Percentiles rank a stretch among this genome's conserved stretches.
Conservation (phyloP, 2,113 vertebrate genomes). For the Centropus bengalensis region DNA sequence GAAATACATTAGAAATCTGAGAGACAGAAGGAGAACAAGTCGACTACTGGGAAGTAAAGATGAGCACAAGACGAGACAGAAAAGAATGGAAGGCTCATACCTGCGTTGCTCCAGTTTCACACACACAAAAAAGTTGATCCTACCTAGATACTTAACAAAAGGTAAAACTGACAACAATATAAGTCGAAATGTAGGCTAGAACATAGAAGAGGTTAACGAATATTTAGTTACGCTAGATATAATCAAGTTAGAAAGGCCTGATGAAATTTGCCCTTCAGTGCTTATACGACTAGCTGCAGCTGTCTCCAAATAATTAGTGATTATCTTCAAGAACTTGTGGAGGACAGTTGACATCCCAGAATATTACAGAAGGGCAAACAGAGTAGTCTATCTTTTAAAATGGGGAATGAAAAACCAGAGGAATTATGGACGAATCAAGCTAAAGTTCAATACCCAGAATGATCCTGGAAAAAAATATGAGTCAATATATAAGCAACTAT, state of each 20-base stretch:
- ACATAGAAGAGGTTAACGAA: slow-evolving; percentile 5
- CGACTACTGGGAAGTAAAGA: neutral
- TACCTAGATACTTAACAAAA: neutral
- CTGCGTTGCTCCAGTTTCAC: neutral
- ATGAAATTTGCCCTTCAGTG: slow-evolving; percentile 1
- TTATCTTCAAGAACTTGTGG: neutral
- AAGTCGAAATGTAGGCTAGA: neutral
- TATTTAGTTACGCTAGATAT: slow-evolving; percentile 30
- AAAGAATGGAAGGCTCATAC: neutral
- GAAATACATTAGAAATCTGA: neutral
- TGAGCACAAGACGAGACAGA: neutral
- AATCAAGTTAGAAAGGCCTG: slow-evolving; percentile 34
- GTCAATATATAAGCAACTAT: neutral
- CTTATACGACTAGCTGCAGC: neutral
- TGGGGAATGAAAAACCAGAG: neutral
- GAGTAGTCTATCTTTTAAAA: neutral
- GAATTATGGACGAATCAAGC: neutral
- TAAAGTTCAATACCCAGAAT: slow-evolving; percentile 10
- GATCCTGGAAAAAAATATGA: neutral
- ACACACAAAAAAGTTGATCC: neutral
- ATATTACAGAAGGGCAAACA: neutral
- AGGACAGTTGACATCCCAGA: slow-evolving; percentile 8
- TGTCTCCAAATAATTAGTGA: neutral
- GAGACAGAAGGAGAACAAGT: neutral
- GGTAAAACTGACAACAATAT: slow-evolving; percentile 38